Conservation (phyloP, 1,140 invertebrate genomes). For the Cryptotermes secundus region DNA sequence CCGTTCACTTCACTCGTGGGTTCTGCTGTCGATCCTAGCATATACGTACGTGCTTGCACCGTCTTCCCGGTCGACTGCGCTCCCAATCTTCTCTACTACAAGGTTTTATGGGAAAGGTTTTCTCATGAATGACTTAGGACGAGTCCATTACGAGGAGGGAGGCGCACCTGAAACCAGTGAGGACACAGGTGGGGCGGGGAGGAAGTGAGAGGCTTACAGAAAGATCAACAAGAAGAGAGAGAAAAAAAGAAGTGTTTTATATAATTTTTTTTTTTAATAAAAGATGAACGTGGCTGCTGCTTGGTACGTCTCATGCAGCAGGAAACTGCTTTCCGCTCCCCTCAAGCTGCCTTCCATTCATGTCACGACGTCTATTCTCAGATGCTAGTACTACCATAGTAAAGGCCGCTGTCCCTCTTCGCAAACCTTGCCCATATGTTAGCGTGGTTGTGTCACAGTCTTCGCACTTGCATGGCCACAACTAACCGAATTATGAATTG, state of each 20-base stretch:
- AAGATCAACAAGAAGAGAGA: constrained; percentile 10
- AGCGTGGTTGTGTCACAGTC: too few relatives aligned
- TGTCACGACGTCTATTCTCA: neutral
- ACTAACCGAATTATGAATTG: neutral
- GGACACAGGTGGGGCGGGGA: constrained; percentile 1
- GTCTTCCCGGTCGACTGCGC: constrained; percentile 16
- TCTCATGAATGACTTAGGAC: constrained; percentile 30
- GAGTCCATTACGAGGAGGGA: constrained; percentile 16
- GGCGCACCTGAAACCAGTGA: constrained; percentile 12
- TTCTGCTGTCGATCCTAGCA: neutral
- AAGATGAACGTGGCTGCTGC: constrained; percentile 8
- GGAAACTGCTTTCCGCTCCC: too few relatives aligned
- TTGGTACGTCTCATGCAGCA: neutral
- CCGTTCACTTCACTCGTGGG: too few relatives aligned
- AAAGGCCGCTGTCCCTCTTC: neutral
- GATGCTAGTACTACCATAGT: neutral
- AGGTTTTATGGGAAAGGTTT: constrained; percentile 32
- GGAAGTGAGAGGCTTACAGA: neutral
- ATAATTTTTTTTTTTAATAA: neutral
- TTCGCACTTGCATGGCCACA: too few relatives aligned
- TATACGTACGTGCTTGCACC: neutral
- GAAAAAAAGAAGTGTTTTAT: neutral
- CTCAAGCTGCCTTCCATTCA: neutral
- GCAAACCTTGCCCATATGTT: neutral
- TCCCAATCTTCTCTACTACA: constrained; percentile 25